These are phyloP conservation scores for Hypolimnas misippus DNA, from an alignment of 2,888 invertebrate genomes.

Conservation along the genomic window DNA sequence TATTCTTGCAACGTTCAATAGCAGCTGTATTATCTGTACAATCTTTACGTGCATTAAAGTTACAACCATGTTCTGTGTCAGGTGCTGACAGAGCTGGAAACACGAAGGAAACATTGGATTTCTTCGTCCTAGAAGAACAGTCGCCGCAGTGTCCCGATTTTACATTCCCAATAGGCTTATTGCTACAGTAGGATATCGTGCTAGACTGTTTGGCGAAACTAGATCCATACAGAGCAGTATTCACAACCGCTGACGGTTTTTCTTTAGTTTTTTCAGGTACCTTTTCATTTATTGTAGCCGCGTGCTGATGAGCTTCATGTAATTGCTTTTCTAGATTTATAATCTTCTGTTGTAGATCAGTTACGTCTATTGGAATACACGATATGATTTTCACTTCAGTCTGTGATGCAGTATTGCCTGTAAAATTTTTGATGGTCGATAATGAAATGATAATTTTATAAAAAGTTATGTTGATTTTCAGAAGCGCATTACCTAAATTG, in stretches of 20 bases:
- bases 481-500: slow-evolving; percentile 58
- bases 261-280: neutral
- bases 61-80: slow-evolving; percentile 11
- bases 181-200: slow-evolving; percentile 25
- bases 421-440: slow-evolving; percentile 9
- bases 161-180: slow-evolving; percentile 15
- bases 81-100: slow-evolving; percentile 33
- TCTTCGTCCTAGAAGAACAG: slow-evolving; percentile 30
- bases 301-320: slow-evolving; percentile 44
- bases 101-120: slow-evolving; percentile 40
- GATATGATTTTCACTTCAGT: slow-evolving; percentile 79
- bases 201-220: slow-evolving; percentile 20
- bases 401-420: slow-evolving; percentile 74
- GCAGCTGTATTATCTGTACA: slow-evolving; percentile 7
- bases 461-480: neutral
- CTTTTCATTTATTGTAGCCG: neutral
- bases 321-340: slow-evolving; percentile 62
- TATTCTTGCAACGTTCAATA: slow-evolving; percentile 34
- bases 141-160: slow-evolving; percentile 25
- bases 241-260: slow-evolving; percentile 20
- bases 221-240: slow-evolving; percentile 21
- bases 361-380: slow-evolving; percentile 77
- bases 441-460: neutral
- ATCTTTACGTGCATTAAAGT: slow-evolving; percentile 17
- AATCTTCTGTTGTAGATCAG: slow-evolving; percentile 73